Percentiles rank a stretch among this genome's conserved stretches.
phyloP scores from a whole-genome alignment of 2,797 vertebrate species.

The Remorina albescens region DNA sequence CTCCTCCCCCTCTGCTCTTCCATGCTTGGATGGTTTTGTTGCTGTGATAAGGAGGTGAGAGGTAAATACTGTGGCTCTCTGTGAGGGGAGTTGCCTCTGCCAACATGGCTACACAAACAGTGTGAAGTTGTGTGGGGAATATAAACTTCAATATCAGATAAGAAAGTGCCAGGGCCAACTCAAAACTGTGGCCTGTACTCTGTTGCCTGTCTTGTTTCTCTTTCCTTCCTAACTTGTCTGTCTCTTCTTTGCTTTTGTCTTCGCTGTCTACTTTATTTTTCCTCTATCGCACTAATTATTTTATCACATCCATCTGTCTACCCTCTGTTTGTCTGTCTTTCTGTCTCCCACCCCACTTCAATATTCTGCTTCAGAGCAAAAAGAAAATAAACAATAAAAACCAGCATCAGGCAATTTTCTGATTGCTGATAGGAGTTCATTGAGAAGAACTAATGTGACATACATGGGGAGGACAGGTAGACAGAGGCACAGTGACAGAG shows the following conservation, averaged over 20 bases:
- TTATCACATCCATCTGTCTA: background rate
- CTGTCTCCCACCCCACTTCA: background rate
- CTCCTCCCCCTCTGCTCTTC: background rate
- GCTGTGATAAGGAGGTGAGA: slow-evolving; percentile 83
- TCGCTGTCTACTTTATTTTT: background rate
- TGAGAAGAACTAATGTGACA: slow-evolving; percentile 24
- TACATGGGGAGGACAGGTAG: slow-evolving; percentile 30
- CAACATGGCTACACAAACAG: slow-evolving; percentile 72
- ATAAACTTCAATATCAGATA: slow-evolving; percentile 79
- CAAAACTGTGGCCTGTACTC: slow-evolving; percentile 41
- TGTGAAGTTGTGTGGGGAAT: slow-evolving; percentile 66
- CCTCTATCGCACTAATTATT: background rate
- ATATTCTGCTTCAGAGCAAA: slow-evolving; percentile 2
- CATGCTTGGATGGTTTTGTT: slow-evolving; percentile 58
- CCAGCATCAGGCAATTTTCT: slow-evolving; percentile 30
- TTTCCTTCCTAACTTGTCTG: background rate
- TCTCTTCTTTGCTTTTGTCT: background rate
- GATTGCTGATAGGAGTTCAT: slow-evolving; percentile 4
- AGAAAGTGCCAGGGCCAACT: slow-evolving; percentile 56
- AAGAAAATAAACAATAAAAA: background rate
- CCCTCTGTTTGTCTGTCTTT: background rate
- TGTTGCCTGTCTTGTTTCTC: slow-evolving; percentile 10
- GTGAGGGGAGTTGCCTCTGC: slow-evolving; percentile 55
- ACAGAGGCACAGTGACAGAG: slow-evolving; percentile 22
- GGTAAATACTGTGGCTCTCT: slow-evolving; percentile 67